Evolutionary conservation across 2,113 vertebrate species (phyloP), one percentile per base, ranked within the genome.

Genomic region (Rostratula benghalensis): DNA sequence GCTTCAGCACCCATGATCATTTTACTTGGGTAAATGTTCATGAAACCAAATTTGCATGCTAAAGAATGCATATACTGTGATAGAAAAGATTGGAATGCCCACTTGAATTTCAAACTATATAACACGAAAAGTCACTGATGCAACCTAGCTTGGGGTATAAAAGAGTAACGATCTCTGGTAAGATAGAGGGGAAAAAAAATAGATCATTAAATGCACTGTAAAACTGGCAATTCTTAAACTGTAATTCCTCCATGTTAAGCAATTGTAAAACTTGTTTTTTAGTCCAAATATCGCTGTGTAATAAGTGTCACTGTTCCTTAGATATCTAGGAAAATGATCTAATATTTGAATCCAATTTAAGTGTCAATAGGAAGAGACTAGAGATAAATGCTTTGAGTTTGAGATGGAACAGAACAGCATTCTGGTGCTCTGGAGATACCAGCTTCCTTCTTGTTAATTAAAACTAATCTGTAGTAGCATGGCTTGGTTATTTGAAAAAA

Each of bases 321-420:
- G 60, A 92, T 78, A 54, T 37, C 16, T 51, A 53, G 59, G 39
- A 68, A 83, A 64, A 75, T 68, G 1, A 54, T 74, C 57, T 94
- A 83, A 56, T 92, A 64, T 74, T 54, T 89, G 7, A 90, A 64
- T 93, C 23, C 18, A 89, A 1, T 87, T 87, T 84, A 70, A 35
- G 28, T 70, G 46, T 39, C 69, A 73, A 37, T 79, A 65, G 64
- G 57, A 93, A 63, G 31, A 94, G 20, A 30, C 25, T 54, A 21
- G 9, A 24, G 8, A 79, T 54, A 74, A 95, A 73, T 78, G 23
- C 20, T 93, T 91, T 96, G 69, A 82, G 50, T 93, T 91, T 96
- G 69, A 82, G 50, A 73, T 79, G 51, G 60, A 96, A 57, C 16
- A 83, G 27, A 75, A 51, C 60, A 73, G 28, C 57, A 76, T 87